Evolutionary conservation across 2,888 invertebrate species (phyloP).

Genomic region (Hypena proboscidalis): DNA sequence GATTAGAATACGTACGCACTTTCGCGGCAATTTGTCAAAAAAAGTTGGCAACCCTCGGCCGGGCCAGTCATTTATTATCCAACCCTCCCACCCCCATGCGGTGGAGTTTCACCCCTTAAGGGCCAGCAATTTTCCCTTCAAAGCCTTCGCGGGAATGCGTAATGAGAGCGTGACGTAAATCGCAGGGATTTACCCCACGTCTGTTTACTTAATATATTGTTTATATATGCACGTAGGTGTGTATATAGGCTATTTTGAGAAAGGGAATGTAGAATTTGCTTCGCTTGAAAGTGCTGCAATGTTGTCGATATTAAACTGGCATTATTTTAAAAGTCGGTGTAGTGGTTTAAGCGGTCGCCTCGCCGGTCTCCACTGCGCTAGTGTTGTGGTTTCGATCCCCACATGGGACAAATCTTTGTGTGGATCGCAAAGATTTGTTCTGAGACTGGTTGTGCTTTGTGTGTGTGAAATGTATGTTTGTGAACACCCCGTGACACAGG

Average conservation of each 20-base stretch:
- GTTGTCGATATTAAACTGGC: no score
- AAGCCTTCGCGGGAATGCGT: conserved; percentile 80
- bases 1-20: conserved; percentile 72
- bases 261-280: no score
- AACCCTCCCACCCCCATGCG: conserved; percentile 39
- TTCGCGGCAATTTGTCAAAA: conserved; percentile 82
- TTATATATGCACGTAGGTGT: conserved; percentile 17
- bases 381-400: no score
- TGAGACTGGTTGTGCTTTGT: no score
- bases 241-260: background rate
- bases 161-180: conserved; percentile 79
- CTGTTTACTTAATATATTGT: conserved; percentile 43
- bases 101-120: conserved; percentile 60
- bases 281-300: no score
- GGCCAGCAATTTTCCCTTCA: conserved; percentile 80
- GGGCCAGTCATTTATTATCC: conserved; percentile 74
- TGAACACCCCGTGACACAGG: no score
- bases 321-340: no score
- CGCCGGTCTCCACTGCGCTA: no score
- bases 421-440: no score
- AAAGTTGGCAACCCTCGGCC: conserved; percentile 78
- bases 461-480: no score
- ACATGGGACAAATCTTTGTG: no score
- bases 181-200: conserved; percentile 73
- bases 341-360: no score